Base-by-base conservation (phyloP, 2,888 invertebrate genomes). In the Pollenia amentaria region DNA sequence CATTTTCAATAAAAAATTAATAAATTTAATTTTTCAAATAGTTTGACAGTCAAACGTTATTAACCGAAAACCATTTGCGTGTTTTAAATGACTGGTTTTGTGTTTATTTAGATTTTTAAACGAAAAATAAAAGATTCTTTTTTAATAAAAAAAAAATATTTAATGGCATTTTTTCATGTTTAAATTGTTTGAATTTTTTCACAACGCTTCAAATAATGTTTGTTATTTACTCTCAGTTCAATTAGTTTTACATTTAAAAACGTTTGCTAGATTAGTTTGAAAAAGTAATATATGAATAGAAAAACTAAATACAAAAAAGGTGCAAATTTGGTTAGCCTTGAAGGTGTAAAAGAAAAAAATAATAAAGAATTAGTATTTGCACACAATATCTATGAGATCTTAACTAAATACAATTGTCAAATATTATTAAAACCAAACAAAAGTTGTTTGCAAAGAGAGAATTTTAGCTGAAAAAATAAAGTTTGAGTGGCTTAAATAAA, bases 311-410 rank as follows among this genome's bases (percentile, higher is more conserved):
- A 42, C 12, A 82, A 76, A 81, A 62, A 77, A 69, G 82, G 73
- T 82, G 85, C 55, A 48, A 86, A 86, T 82, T 82, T 73, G 51
- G 79, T 86, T 86, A 75, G 82, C 82, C 85, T 86, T 86, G 82
- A 75, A 77, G 67, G 67, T 55, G 72, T 51, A 53, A 73, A 77
- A 78, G 69, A 70, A 53, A 72, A 73, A 77, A 81, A 73, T 81
- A n/a, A n/a, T 73, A 69, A 73, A 69, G 67, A 75, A 64, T 46
- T 82, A 69, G 75, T 78, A 70, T 82, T 78, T 82, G 78, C n/a
- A 8, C 21, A 75, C n/a, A 60, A 40, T 40, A n/a, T 9, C n/a
- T 18, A 18, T 16, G 65, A 21, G 42, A 21, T 12, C 12, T 11
- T 11, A 70, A 40, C 51, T 14, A 40, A 38, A 57, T 2, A 40